Conservation (phyloP, 2,888 invertebrate species). For the Alcis repandata region DNA sequence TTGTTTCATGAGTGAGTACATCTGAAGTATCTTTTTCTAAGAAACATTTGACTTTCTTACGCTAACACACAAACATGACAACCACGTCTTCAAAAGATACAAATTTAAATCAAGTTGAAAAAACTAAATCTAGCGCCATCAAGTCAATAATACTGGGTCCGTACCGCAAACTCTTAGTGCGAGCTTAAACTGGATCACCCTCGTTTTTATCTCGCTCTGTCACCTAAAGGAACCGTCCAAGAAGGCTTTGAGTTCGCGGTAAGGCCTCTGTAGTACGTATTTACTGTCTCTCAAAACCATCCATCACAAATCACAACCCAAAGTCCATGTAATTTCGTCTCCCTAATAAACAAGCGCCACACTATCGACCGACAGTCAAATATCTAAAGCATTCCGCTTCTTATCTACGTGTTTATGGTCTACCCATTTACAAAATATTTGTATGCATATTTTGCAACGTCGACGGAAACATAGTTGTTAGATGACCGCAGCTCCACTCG, state of each 20-base stretch:
- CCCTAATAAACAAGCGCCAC: conserved; percentile 21
- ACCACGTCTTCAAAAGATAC: background rate
- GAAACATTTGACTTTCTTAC: background rate
- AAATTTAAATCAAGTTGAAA: background rate
- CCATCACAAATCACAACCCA: conserved; percentile 7
- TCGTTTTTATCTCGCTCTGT: too few relatives aligned
- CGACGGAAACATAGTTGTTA: conserved; percentile 58
- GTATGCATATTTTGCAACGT: conserved; percentile 69
- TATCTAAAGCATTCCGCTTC: conserved; percentile 56
- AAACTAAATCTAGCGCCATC: too few relatives aligned
- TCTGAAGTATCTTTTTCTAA: background rate
- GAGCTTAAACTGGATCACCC: too few relatives aligned
- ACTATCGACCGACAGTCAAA: conserved; percentile 51
- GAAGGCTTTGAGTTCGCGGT: too few relatives aligned
- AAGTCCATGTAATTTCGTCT: conserved; percentile 15
- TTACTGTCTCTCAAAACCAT: background rate
- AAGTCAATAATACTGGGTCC: too few relatives aligned
- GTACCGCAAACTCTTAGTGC: too few relatives aligned
- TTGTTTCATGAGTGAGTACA: background rate
- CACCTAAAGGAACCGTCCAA: too few relatives aligned
- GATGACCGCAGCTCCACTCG: conserved; percentile 56
- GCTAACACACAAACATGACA: background rate
- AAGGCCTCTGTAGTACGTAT: too few relatives aligned
- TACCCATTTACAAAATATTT: conserved; percentile 71
- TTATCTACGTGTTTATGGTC: conserved; percentile 65